phyloP scores from a whole-genome alignment of 2,113 vertebrate species.

The Chionis minor region DNA sequence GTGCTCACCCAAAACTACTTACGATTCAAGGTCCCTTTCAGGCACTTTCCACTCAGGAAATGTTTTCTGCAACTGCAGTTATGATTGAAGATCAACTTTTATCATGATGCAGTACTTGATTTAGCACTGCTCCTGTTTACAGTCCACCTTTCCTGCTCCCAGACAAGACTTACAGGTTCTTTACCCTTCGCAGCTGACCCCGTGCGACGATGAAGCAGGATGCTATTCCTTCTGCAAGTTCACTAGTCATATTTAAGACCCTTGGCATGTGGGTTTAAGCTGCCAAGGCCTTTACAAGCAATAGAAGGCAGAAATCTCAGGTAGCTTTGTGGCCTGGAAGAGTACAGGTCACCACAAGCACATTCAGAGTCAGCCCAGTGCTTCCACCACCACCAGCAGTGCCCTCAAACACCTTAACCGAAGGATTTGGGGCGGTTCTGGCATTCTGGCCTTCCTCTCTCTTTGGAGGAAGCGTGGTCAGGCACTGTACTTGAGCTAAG shows the following conservation, averaged over 20 bases:
- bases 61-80: neutral
- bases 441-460: neutral
- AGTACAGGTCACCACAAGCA: neutral
- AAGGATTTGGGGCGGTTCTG: neutral
- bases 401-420: neutral
- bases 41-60: neutral
- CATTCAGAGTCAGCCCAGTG: neutral
- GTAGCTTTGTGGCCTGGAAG: neutral
- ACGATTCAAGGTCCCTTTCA: neutral
- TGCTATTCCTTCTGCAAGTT: neutral
- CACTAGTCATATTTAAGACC: neutral
- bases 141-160: neutral
- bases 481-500: neutral
- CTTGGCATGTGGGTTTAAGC: neutral
- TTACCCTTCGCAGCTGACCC: neutral
- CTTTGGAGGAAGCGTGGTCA: neutral
- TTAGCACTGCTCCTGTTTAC: neutral
- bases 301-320: neutral
- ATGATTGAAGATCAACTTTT: neutral
- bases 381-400: neutral
- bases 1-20: neutral
- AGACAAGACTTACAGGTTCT: rapidly evolving
- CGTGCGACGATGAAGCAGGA: neutral
- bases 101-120: rapidly evolving
- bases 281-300: neutral